These are phyloP conservation scores for Tuta absoluta DNA, from an alignment of 2,888 invertebrate genomes.

Conservation along the genomic window DNA sequence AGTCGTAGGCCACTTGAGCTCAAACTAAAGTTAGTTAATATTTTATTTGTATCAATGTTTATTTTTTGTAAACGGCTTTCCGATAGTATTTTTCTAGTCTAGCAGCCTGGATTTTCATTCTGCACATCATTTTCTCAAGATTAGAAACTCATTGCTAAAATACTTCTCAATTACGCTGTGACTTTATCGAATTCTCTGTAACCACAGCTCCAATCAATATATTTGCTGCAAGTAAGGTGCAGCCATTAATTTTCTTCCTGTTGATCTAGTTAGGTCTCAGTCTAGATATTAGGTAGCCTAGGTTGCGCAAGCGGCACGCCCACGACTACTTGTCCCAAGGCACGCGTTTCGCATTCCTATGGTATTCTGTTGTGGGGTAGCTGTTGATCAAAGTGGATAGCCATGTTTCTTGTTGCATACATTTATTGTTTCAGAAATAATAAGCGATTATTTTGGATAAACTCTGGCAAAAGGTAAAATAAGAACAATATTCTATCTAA, in stretches of 20 bases:
- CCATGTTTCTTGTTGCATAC: slow-evolving; percentile 2
- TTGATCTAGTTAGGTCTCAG: slow-evolving; percentile 29
- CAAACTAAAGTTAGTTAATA: too few species aligned
- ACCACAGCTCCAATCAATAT: slow-evolving; percentile 15
- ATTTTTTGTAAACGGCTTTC: too few species aligned
- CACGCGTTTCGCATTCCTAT: slow-evolving; percentile 32
- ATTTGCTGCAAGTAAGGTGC: neutral
- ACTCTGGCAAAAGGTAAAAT: too few species aligned
- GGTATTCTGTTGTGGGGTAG: slow-evolving; percentile 24
- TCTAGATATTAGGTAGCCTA: slow-evolving; percentile 23
- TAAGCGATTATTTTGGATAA: neutral
- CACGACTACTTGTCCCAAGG: slow-evolving; percentile 14
- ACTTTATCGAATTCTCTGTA: neutral
- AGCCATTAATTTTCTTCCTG: slow-evolving; percentile 28
- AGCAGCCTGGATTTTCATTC: too few species aligned
- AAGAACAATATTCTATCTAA: too few species aligned
- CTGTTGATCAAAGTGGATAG: neutral
- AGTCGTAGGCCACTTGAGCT: too few species aligned
- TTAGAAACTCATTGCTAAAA: too few species aligned
- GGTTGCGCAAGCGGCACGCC: slow-evolving; percentile 33
- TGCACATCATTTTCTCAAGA: too few species aligned
- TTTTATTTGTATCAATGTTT: too few species aligned
- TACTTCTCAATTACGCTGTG: too few species aligned
- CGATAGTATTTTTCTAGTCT: too few species aligned
- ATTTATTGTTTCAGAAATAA: neutral